Evolutionary conservation across 2,797 vertebrate genomes (phyloP), one percentile per base, ranked within the genome.

Genomic region (Typhlichthys subterraneus): DNA sequence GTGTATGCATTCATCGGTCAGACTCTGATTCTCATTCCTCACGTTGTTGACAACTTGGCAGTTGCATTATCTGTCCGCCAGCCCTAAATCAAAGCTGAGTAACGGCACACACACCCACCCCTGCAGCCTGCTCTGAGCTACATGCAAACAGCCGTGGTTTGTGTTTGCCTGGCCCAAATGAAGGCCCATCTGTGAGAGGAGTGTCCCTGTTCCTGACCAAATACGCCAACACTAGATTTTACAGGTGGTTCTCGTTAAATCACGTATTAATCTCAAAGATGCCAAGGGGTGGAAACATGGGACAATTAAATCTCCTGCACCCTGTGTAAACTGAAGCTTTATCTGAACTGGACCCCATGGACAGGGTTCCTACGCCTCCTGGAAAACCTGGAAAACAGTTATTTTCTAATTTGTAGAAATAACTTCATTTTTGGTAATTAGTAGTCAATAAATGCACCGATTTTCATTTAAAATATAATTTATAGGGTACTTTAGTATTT

Each of bases 31-130:
- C 56, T 29, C 56, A 51, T 42, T 52, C 53, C 9, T 49, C 59
- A 48, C 61, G 29, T 57, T 53, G 60, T 46, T 50, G 48, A 63
- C 45, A 13, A 3, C 50, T 63, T 55, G 67, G 58, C 33, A 52
- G n/a, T 0, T 54, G 19, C 38, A 51, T 17, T 53, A 55, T 64
- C 68, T 55, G 23, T 65, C 70, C 64, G 60, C 17, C 45, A 65
- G 58, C 29, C 1, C 6, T 45, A 53, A 63, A 81, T 75, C 59
- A 71, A 58, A 78, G 60, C 48, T 46, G 57, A 69, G 65, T 53
- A 54, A 31, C 6, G 4, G 17, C 12, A 12, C 17, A 1, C 17
- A 14, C 12, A 45, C 46, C 56, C 64, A 14, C 1, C 57, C 61
- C 19, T 49, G 70, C 61, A 60, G 31, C 38, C 57, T 61, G 14